phyloP scores from a whole-genome alignment of 2,888 invertebrate genomes.

The Eupithecia tripunctaria region DNA sequence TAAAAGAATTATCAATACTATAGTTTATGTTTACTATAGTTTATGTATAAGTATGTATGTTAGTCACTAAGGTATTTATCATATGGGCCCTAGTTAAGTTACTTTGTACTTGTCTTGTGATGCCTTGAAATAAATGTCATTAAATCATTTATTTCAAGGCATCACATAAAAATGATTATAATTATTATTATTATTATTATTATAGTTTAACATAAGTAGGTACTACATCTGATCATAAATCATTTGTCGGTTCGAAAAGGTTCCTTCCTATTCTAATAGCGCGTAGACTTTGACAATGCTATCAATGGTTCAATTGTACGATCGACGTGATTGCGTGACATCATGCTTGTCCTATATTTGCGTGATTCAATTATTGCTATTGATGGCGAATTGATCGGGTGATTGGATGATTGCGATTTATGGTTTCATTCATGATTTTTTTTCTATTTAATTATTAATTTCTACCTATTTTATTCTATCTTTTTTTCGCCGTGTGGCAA shows the following conservation, averaged over 20 bases:
- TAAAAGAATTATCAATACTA: neutral
- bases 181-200: no score
- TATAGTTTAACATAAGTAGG: no score
- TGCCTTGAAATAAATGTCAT: no score
- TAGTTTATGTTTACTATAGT: no score
- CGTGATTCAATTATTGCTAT: constrained; percentile 75
- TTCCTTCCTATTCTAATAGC: neutral
- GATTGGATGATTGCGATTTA: constrained; percentile 22
- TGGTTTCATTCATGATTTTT: constrained; percentile 41
- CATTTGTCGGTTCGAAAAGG: neutral
- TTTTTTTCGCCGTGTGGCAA: no score
- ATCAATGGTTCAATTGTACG: constrained; percentile 56
- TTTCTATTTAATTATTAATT: neutral
- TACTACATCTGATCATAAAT: neutral
- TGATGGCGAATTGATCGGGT: constrained; percentile 70
- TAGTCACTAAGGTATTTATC: no score
- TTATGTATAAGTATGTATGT: no score
- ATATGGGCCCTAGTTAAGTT: no score
- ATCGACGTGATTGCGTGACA: constrained; percentile 57
- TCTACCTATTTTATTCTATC: no score
- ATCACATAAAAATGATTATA: no score
- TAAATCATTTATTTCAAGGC: no score
- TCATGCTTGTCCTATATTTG: constrained; percentile 69
- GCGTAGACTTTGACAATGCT: neutral
- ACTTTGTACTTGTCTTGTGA: no score